Evolutionary conservation across 2,888 invertebrate species (phyloP), one percentile per base, ranked within the genome.

Genomic region (Clunio marinus): DNA sequence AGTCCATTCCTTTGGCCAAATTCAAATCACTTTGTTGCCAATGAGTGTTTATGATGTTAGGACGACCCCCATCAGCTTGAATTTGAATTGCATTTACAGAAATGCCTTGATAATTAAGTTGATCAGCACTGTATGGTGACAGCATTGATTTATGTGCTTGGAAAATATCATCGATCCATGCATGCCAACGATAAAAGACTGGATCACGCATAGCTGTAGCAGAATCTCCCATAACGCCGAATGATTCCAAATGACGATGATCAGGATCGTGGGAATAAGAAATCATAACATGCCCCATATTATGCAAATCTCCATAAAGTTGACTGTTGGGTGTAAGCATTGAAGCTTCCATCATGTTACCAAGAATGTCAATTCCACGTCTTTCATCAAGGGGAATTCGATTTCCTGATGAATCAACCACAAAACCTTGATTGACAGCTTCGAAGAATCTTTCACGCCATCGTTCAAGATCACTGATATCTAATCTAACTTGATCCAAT

Each of bases 151-250:
- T 93, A 78, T 87, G 86, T 71, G 86, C 82, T 72, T 85, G 83
- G 82, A 92, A 92, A 28, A 93, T 79, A 72, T 89, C 87, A 73
- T 93, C 89, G 24, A 92, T 81, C 75, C 85, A 88, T 0, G 88
- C 83, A 74, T 93, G 93, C 89, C 89, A 92, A 75, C 89, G 86
- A 80, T 92, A 93, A 81, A 93, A 93, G 17, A 88, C 79, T 0
- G 93, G 92, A 78, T 93, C 93, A 1, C 93, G 82, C 91, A 93
- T 92, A 0, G 92, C 89, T 0, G 91, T 91, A 0, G 90, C 84
- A 0, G 89, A 85, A 74, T 92, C 92, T 0, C 91, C 91, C 84
- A 93, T 92, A 27, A 91, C 88, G 45, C 88, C 87, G 73, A 88
- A 88, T 59, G 84, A 84, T 78, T 93, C 92, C 87, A 91, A 74